Evolutionary conservation across 1,140 invertebrate genomes (phyloP), one percentile per base, ranked within the genome.

Genomic region (Cecropterus lyciades): DNA sequence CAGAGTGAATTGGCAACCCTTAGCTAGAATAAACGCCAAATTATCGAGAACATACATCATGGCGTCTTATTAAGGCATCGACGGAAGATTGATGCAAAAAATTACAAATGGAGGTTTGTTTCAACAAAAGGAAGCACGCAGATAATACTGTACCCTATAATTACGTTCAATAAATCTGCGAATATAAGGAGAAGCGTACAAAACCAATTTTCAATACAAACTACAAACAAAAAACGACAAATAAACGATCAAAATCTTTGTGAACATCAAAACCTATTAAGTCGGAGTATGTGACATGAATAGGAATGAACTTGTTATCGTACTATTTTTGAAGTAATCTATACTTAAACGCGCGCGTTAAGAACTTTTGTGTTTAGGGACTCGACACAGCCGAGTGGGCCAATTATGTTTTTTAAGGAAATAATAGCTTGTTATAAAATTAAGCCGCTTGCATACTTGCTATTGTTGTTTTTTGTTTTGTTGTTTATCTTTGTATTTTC

Each of bases 161-260:
- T 87, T 87, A 87, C 65, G 66, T 63, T 71, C 75, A 73, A 87
- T 85, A 87, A 87, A 85, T 84, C 66, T 69, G 77, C 70, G 63
- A 71, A 73, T 63, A 66, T 65, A 46, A 77, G 51, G 57, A 56
- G 70, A 71, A 60, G 52, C 65, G 67, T 59, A 81, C 52, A 69
- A 69, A 77, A 70, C 71, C 73, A 76, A 84, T 81, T 82, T 82
- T 77, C 75, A 75, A 84, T 78, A 74, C 40, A 62, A 4, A 33
- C 13, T n/a, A 13, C 65, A 67, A 65, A 78, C 67, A 77, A 77
- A 79, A 77, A 80, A 72, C 15, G 3, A 37, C 20, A 55, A 67
- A 74, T 57, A 70, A 40, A 15, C 48, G 67, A 59, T 69, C 67
- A 66, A 69, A 60, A 75, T 66, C 67, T 72, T 68, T 71, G 65